These are phyloP conservation scores for Saccopteryx bilineata DNA, from an alignment of 2,113 vertebrate species.

Conservation along the genomic window DNA sequence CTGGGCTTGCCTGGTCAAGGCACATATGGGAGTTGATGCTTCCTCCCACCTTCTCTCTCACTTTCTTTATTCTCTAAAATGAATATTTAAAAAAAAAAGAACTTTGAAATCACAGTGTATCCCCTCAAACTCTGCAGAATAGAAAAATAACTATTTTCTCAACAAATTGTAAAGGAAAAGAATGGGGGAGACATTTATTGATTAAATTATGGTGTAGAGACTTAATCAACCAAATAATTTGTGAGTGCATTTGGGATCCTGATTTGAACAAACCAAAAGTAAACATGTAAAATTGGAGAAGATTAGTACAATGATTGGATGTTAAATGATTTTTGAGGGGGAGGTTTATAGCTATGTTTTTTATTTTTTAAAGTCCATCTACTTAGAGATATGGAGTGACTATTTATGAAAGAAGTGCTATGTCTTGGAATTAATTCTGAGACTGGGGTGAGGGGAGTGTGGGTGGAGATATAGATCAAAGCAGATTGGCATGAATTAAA, in stretches of 20 bases:
- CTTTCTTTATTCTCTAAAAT: too few relatives aligned
- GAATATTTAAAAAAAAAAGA: conserved; percentile 65
- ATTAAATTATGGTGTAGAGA: background rate
- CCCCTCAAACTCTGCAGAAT: background rate
- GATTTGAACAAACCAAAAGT: conserved; percentile 10
- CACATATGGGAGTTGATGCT: too few relatives aligned
- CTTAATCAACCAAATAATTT: background rate
- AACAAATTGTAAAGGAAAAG: background rate
- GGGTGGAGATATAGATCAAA: background rate
- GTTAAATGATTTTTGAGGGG: background rate
- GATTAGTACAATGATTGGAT: background rate
- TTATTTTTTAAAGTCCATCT: background rate
- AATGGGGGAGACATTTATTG: background rate
- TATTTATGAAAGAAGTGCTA: background rate
- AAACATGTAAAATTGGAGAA: background rate
- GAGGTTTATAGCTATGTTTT: background rate
- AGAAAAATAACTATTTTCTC: conserved; percentile 4
- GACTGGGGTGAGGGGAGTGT: background rate
- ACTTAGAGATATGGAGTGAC: background rate
- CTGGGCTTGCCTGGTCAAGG: too few relatives aligned
- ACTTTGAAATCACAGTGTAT: conserved; percentile 53
- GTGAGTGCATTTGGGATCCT: background rate
- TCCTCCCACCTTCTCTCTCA: too few relatives aligned
- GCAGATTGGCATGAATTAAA: background rate
- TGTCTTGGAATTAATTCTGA: background rate